phyloP scores from a whole-genome alignment of 2,888 invertebrate genomes.

The Drosophila tripunctata region DNA sequence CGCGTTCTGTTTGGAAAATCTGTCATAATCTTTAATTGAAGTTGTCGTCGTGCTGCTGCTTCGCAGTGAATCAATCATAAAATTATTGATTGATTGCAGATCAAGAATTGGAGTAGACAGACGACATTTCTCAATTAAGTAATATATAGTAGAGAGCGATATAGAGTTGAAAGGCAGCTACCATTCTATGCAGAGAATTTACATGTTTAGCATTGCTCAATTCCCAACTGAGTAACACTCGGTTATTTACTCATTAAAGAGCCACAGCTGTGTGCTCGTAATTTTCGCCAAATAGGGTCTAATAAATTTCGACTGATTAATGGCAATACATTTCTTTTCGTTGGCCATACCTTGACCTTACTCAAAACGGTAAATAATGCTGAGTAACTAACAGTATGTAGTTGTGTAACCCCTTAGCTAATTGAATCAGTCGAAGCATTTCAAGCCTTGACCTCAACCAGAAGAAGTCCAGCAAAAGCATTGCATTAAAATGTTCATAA shows the following conservation, averaged over 20 bases:
- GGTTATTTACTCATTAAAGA: neutral
- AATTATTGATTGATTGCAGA: conserved; percentile 22
- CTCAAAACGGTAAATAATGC: neutral
- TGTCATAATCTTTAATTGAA: conserved; percentile 58
- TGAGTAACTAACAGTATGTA: conserved; percentile 9
- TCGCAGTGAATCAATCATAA: conserved; percentile 53
- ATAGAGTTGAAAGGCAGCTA: no score
- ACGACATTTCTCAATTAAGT: conserved; percentile 28
- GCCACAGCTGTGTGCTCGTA: conserved; percentile 1
- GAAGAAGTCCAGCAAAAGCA: neutral
- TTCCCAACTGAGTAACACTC: no score
- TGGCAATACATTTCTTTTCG: conserved; percentile 19
- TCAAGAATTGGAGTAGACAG: conserved; percentile 29
- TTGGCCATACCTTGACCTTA: conserved; percentile 46
- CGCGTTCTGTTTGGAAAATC: conserved; percentile 10
- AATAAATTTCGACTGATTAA: conserved; percentile 34
- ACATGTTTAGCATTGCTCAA: no score
- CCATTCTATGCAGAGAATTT: no score
- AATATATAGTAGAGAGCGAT: no score
- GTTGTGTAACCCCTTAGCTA: conserved; percentile 24
- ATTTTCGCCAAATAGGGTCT: conserved; percentile 1
- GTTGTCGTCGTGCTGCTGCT: conserved; percentile 50
- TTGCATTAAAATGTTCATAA: conserved; percentile 30
- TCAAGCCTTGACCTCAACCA: conserved; percentile 60
- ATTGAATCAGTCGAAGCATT: conserved; percentile 52